Base-by-base conservation (phyloP, 1,140 invertebrate species). In the Drosophila sucinea region DNA sequence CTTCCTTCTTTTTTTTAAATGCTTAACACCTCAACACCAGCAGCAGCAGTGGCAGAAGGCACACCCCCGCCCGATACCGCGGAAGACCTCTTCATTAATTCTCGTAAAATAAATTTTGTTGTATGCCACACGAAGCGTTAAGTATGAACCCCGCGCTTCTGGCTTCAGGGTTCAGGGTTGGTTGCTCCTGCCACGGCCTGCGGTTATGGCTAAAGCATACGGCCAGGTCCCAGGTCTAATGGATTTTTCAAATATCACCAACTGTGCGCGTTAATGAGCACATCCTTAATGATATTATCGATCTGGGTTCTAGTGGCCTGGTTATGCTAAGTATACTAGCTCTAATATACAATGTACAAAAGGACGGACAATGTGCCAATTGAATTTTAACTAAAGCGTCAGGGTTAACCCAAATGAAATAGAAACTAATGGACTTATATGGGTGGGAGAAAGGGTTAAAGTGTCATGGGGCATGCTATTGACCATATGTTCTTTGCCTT, bases 21-120 rank as follows among this genome's bases (percentile, higher is more conserved):
- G 81, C 73, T 81, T 86, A 77, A 82, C 79, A 86, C 83, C 79
- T 86, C 77, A 77, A 86, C 83, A 79, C 83, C 66, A 73, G 54
- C 60, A 25, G 23, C 0, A n/a, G 60, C 40, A 44, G 4, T 0
- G 17, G 33, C 8, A 17, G 7, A 17, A 17, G 56, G 64, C 58
- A 64, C 67, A 66, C 38, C 38, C 38, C 63, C 8, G n/a, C 8
- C 8, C 25, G 17, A 40, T 47, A 30, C 35, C 35, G 56, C 38
- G 30, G 6, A 27, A 58, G 58, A 79, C 79, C 73, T 79, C 76
- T 77, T 87, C 83, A 82, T 86, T 86, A 77, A 86, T 87, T 86
- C 25, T 51, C 71, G 76, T 86, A 85, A 56, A 86, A 58, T 51
- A 40, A 60, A 40, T 35, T 54, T 87, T 86, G 47, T 79, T 77